A percentile compares a stretch with the other conserved stretches of the same genome.
phyloP scores from a whole-genome alignment of 1,140 invertebrate species.

The Alviniconcha marisindica region DNA sequence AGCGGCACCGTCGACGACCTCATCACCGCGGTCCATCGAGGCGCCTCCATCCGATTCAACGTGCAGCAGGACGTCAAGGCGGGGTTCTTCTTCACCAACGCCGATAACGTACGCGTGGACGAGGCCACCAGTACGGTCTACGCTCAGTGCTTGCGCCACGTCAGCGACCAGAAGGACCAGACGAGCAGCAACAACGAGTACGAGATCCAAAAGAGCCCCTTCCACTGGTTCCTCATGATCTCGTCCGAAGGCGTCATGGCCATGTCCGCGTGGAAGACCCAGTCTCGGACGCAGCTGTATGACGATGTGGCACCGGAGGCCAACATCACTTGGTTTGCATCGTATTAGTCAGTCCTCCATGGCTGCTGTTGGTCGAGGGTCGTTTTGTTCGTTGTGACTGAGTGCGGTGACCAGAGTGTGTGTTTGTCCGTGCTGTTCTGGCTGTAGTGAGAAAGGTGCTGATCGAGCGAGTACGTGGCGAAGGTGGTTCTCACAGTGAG shows the following conservation, averaged over 20 bases:
- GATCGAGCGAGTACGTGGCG: too few relatives aligned
- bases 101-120: constrained; percentile 43
- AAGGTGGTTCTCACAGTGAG: too few relatives aligned
- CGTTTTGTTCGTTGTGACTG: too few relatives aligned
- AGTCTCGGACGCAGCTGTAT: constrained; percentile 26
- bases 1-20: constrained; percentile 21
- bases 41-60: constrained; percentile 43
- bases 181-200: constrained; percentile 35
- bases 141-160: constrained; percentile 43
- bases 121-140: not conserved
- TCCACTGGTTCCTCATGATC: constrained; percentile 49
- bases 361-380: too few relatives aligned
- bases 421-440: too few relatives aligned
- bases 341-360: not conserved
- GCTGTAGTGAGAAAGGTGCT: too few relatives aligned
- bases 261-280: constrained; percentile 40
- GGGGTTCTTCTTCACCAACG: constrained; percentile 47
- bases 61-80: constrained; percentile 43
- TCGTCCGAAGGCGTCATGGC: constrained; percentile 42
- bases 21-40: constrained; percentile 15
- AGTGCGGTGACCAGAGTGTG: too few relatives aligned
- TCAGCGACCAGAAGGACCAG: constrained; percentile 39
- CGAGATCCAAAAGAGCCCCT: constrained; percentile 40
- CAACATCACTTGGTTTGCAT: constrained; percentile 50
- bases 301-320: constrained; percentile 43